Conservation (phyloP, 2,113 vertebrate species). For the Chionodraco myersi region DNA sequence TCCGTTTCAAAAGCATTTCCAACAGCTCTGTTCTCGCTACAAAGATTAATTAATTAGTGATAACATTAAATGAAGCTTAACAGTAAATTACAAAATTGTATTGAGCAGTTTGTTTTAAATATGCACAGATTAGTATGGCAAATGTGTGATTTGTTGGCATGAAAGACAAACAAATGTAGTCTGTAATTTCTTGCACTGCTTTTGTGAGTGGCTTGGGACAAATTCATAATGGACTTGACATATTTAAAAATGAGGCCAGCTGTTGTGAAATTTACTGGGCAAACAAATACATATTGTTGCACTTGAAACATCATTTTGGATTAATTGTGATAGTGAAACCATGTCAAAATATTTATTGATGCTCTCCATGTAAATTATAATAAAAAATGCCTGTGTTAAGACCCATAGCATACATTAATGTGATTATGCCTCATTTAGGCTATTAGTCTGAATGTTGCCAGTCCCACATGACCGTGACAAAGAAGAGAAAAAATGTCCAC, state of each 20-base stretch:
- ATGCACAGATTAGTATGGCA: neutral
- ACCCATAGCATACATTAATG: neutral
- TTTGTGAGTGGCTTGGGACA: slow-evolving; percentile 5
- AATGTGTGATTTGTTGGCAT: neutral
- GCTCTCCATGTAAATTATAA: neutral
- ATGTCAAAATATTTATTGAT: neutral
- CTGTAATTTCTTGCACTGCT: neutral
- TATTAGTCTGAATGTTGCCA: neutral
- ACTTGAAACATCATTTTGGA: neutral
- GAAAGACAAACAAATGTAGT: neutral
- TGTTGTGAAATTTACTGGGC: slow-evolving; percentile 6
- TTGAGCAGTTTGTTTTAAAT: neutral
- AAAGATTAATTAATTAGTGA: neutral
- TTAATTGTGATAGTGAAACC: neutral
- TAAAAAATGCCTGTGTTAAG: neutral
- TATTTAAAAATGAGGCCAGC: slow-evolving; percentile 43
- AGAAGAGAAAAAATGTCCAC: neutral
- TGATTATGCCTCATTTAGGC: slow-evolving; percentile 10
- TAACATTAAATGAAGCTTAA: too few relatives aligned
- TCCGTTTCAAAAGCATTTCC: neutral
- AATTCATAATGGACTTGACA: slow-evolving; percentile 25
- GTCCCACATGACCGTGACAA: slow-evolving; percentile 1
- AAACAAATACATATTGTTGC: neutral
- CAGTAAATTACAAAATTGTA: neutral
- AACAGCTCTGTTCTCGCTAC: neutral